Conservation (phyloP, 1,140 invertebrate genomes). For the Bemisia tabaci region DNA sequence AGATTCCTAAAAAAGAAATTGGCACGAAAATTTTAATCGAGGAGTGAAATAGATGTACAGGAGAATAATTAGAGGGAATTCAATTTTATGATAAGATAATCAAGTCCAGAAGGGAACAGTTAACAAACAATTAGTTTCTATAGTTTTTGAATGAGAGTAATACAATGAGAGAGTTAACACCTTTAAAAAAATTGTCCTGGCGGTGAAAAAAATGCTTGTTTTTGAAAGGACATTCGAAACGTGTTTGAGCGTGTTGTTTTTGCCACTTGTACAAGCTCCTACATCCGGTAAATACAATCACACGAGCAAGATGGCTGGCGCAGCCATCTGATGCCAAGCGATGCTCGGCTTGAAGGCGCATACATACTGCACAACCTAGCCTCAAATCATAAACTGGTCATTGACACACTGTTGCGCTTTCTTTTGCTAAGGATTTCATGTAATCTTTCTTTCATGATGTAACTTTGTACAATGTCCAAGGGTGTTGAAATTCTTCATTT, state of each 20-base stretch:
- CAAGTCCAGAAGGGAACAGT: neutral
- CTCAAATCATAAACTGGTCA: too few relatives aligned
- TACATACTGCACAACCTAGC: too few relatives aligned
- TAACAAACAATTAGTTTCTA: neutral
- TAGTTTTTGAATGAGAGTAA: neutral
- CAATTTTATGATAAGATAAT: conserved; percentile 9
- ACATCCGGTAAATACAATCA: too few relatives aligned
- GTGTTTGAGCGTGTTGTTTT: neutral
- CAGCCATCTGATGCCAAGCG: too few relatives aligned
- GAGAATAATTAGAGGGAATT: conserved; percentile 13
- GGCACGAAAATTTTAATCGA: neutral
- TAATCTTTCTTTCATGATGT: neutral
- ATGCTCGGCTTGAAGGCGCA: too few relatives aligned
- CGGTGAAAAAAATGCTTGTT: conserved; percentile 4
- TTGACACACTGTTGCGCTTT: too few relatives aligned
- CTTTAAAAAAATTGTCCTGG: conserved; percentile 1
- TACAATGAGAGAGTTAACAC: neutral
- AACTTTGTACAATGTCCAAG: too few relatives aligned
- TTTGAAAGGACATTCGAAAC: neutral
- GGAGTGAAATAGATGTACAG: neutral
- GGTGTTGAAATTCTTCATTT: too few relatives aligned
- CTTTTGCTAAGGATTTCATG: neutral
- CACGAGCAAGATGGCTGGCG: too few relatives aligned
- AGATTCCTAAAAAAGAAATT: conserved; percentile 17
- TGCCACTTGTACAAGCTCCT: neutral